A percentile compares a stretch with the other conserved stretches of the same genome.
Conservation (phyloP, 2,113 vertebrate genomes). For the Mesitornis unicolor region DNA sequence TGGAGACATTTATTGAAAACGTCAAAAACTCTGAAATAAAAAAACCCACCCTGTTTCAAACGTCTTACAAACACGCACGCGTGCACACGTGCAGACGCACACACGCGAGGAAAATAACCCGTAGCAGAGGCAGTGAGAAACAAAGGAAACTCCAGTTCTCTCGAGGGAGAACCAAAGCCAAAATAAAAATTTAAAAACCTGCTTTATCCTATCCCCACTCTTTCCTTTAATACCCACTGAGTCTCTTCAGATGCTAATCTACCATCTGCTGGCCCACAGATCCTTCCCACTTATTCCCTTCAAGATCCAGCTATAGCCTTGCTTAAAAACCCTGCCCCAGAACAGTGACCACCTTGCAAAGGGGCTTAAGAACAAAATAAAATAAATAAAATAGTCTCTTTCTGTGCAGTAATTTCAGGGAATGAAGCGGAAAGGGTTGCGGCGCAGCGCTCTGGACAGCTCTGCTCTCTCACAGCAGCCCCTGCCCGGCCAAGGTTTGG, state of each 20-base stretch:
- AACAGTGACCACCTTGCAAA: background rate
- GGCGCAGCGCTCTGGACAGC: background rate
- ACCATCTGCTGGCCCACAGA: slow-evolving; percentile 43
- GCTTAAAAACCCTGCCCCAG: background rate
- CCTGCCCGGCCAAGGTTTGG: background rate
- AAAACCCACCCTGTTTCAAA: background rate
- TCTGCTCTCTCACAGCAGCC: background rate
- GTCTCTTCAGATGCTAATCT: slow-evolving; percentile 49
- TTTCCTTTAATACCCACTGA: slow-evolving; percentile 9
- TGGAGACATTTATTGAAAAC: background rate
- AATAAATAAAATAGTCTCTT: background rate
- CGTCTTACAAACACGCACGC: background rate
- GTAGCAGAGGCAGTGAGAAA: background rate
- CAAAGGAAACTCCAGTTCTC: background rate
- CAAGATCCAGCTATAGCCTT: background rate
- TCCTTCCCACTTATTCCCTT: slow-evolving; percentile 52
- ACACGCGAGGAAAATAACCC: background rate
- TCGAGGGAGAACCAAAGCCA: background rate
- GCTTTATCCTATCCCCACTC: slow-evolving; percentile 24
- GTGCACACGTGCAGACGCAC: background rate
- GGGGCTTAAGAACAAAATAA: background rate
- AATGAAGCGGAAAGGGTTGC: background rate
- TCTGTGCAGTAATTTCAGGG: background rate
- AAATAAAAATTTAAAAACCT: background rate
- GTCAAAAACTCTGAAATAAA: background rate